These are phyloP conservation scores for Urosaurus nigricauda DNA, from an alignment of 2,797 vertebrate species.

Conservation along the genomic window DNA sequence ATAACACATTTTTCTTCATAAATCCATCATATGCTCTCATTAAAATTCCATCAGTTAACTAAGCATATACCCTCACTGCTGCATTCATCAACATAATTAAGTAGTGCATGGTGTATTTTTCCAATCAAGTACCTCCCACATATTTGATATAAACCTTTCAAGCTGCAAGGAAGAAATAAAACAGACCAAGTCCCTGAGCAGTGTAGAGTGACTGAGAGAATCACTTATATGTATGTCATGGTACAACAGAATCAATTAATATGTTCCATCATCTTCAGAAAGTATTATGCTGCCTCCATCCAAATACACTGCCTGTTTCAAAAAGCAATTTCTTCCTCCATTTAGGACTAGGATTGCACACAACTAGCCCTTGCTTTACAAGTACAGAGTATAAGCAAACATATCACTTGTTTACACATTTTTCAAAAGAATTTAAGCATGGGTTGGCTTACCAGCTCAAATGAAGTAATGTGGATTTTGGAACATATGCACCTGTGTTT, in stretches of 20 bases:
- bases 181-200: constrained; percentile 61
- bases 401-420: constrained; percentile 51
- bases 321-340: constrained; percentile 72
- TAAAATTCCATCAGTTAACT: constrained; percentile 47
- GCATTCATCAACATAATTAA: constrained; percentile 69
- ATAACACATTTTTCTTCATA: constrained; percentile 26
- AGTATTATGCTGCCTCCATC: constrained; percentile 61
- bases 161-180: constrained; percentile 57
- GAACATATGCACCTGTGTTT: constrained; percentile 52
- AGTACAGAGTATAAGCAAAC: constrained; percentile 39
- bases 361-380: constrained; percentile 71
- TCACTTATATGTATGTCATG: constrained; percentile 71
- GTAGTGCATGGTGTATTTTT: constrained; percentile 55
- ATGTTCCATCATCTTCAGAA: constrained; percentile 73
- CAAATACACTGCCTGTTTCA: constrained; percentile 71
- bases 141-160: constrained; percentile 73
- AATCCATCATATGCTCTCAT: constrained; percentile 22
- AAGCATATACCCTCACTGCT: constrained; percentile 28
- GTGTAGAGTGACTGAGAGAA: constrained; percentile 68
- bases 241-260: constrained; percentile 78
- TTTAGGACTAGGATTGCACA: constrained; percentile 70
- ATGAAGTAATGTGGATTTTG: constrained; percentile 62
- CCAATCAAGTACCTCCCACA: constrained; percentile 58
- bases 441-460: constrained; percentile 52
- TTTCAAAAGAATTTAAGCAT: constrained; percentile 58